Percentiles rank a stretch among this genome's conserved stretches.
phyloP scores from a whole-genome alignment of 2,113 vertebrate species.

The Crotalus viridis region DNA sequence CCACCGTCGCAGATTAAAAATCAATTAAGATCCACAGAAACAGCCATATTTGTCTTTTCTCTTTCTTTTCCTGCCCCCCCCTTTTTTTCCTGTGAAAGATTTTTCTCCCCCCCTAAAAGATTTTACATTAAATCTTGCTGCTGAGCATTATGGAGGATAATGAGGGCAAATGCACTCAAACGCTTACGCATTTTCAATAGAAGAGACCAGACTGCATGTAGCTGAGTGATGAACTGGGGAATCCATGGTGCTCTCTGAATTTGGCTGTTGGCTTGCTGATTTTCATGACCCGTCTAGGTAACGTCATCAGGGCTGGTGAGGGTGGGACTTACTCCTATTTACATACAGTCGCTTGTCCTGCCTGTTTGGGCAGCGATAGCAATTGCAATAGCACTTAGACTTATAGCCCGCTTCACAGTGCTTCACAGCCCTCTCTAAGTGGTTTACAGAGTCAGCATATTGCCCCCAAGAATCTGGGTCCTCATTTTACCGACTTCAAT shows the following conservation, averaged over 20 bases:
- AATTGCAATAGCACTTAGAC: no score
- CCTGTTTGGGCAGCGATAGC: no score
- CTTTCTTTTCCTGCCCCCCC: not conserved
- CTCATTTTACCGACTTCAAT: no score
- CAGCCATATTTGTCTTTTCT: slow-evolving; percentile 51
- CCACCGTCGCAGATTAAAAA: slow-evolving; percentile 71
- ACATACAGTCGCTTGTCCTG: not conserved
- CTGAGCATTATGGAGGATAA: slow-evolving; percentile 60
- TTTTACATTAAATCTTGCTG: slow-evolving; percentile 69
- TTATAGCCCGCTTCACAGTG: no score
- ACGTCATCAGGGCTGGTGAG: not conserved
- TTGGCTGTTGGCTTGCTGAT: not conserved
- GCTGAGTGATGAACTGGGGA: not conserved
- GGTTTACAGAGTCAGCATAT: no score
- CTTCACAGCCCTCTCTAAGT: no score
- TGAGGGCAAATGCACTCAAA: slow-evolving; percentile 55
- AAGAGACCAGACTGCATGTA: not conserved
- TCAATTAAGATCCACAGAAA: slow-evolving; percentile 71
- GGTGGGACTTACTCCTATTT: not conserved
- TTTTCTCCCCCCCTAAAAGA: slow-evolving; percentile 51
- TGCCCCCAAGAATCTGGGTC: no score
- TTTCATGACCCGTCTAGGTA: not conserved
- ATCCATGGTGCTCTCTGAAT: not conserved
- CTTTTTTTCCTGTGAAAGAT: slow-evolving; percentile 49
- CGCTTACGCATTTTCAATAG: not conserved